phyloP scores from a whole-genome alignment of 2,797 vertebrate genomes.

The Coranthus polyacanthus region DNA sequence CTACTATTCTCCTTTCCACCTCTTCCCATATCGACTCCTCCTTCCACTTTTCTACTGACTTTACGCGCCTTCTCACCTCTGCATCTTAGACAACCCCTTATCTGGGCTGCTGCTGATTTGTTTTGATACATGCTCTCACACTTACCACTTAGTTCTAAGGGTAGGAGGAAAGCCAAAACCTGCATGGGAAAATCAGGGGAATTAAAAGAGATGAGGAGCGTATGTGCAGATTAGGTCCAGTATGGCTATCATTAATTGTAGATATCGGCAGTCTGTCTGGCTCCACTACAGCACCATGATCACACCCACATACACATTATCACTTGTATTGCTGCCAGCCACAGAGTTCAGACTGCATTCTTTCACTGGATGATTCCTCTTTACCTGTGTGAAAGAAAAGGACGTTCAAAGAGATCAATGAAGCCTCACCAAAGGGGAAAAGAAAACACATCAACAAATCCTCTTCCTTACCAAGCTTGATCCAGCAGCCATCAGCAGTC shows the following conservation, averaged over 20 bases:
- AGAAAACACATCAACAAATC: conserved; percentile 38
- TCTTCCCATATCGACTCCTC: conserved; percentile 14
- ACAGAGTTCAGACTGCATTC: conserved; percentile 36
- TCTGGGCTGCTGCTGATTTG: conserved; percentile 5
- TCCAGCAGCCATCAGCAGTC: conserved; percentile 16
- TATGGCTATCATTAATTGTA: conserved; percentile 49
- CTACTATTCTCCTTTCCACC: conserved; percentile 31
- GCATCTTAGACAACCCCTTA: conserved; percentile 27
- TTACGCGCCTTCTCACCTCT: conserved; percentile 9
- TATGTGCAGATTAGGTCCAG: conserved; percentile 22
- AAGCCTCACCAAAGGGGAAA: conserved; percentile 27
- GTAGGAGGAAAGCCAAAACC: conserved; percentile 11
- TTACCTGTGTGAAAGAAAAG: conserved; percentile 42
- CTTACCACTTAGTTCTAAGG: background rate
- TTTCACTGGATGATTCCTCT: conserved; percentile 36
- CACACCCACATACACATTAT: conserved; percentile 48
- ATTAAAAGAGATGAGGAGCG: conserved; percentile 12
- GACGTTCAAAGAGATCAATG: conserved; percentile 42
- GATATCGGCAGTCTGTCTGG: conserved; percentile 52
- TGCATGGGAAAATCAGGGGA: background rate
- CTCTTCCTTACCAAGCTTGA: conserved; percentile 17
- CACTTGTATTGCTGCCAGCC: conserved; percentile 49
- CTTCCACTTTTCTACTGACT: conserved; percentile 26
- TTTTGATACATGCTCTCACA: conserved; percentile 34
- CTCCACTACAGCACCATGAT: conserved; percentile 38